Conservation (phyloP, 2,113 vertebrate species). For the Percina caprodes region DNA sequence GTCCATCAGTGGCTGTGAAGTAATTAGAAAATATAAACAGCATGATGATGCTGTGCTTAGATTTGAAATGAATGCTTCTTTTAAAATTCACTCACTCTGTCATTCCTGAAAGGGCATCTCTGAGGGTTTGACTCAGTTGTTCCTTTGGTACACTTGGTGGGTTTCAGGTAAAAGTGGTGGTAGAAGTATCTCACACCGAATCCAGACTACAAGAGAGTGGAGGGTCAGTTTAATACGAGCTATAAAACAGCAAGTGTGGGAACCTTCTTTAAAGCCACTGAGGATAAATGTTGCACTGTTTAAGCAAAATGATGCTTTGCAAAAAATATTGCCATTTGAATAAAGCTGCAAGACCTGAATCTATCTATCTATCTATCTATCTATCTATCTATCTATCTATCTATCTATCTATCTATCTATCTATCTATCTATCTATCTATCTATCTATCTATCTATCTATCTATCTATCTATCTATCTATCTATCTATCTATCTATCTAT, state of each 20-base stretch:
- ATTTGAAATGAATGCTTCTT: neutral
- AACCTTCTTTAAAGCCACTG: too few relatives aligned
- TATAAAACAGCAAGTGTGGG: neutral
- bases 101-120: slow-evolving; percentile 76
- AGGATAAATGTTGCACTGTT: too few relatives aligned
- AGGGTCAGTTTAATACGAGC: neutral
- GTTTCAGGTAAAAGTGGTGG: slow-evolving; percentile 80
- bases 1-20: slow-evolving; percentile 82
- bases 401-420: too few relatives aligned
- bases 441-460: too few relatives aligned
- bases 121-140: neutral
- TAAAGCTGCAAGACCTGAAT: too few relatives aligned
- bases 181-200: slow-evolving; percentile 69
- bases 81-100: slow-evolving; percentile 71
- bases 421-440: too few relatives aligned
- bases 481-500: too few relatives aligned
- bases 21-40: neutral
- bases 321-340: too few relatives aligned
- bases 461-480: too few relatives aligned
- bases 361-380: too few relatives aligned
- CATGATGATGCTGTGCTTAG: neutral
- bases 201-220: slow-evolving; percentile 63
- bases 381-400: too few relatives aligned
- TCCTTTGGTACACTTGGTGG: slow-evolving; percentile 78
- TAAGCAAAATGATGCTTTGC: too few relatives aligned